Percentiles rank a stretch among this genome's conserved stretches.
Conservation (phyloP, 2,797 vertebrate species). For the Miichthys miiuy region DNA sequence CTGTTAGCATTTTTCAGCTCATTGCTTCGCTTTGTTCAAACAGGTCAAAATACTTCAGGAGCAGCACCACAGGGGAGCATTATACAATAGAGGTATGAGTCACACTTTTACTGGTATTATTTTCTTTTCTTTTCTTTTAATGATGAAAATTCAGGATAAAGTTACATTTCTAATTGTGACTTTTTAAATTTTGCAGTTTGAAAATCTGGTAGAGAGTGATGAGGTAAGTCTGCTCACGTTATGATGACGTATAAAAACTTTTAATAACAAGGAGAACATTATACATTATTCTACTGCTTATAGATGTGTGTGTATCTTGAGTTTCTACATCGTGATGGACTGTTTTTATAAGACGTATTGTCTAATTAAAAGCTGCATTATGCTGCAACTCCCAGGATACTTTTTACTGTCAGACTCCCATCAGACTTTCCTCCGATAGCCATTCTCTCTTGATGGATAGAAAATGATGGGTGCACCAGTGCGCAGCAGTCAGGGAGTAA, state of each 20-base stretch:
- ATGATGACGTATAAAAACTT: background rate
- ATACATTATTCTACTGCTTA: background rate
- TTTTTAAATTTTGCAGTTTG: conserved; percentile 90
- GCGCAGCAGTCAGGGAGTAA: background rate
- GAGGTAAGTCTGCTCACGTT: conserved; percentile 87
- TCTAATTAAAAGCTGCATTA: conserved; percentile 42
- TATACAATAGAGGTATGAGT: conserved; percentile 94
- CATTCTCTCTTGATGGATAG: conserved; percentile 15
- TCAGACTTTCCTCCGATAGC: conserved; percentile 17
- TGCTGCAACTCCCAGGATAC: background rate
- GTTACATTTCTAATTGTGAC: conserved; percentile 22
- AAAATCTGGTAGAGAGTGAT: conserved; percentile 98
- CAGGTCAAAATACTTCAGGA: conserved; percentile 97
- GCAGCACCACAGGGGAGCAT: conserved; percentile 92
- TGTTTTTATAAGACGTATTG: background rate
- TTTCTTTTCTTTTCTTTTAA: background rate
- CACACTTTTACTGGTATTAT: background rate
- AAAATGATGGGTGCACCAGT: conserved; percentile 10
- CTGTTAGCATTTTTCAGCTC: background rate
- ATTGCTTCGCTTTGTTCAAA: conserved; percentile 41
- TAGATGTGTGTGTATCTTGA: too few relatives aligned
- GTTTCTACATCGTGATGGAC: background rate
- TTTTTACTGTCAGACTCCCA: conserved; percentile 6
- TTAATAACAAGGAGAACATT: background rate
- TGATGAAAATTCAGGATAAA: background rate